Evolutionary conservation across 2,888 invertebrate genomes (phyloP).

Genomic region (Abrostola tripartita): DNA sequence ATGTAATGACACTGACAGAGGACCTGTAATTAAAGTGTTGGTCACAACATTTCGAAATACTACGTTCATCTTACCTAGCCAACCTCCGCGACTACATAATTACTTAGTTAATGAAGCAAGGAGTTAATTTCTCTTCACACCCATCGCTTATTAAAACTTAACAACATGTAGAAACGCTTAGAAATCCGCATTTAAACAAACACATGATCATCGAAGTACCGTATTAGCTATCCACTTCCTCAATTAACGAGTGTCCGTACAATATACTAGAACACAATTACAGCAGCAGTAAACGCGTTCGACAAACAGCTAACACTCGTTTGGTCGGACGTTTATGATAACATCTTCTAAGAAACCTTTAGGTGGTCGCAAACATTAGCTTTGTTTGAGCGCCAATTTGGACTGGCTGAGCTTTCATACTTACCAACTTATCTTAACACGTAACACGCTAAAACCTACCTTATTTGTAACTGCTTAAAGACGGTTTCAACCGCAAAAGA

Average conservation of each 20-base stretch:
- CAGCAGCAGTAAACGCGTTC: slow-evolving; percentile 62
- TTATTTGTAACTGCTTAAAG: slow-evolving; percentile 48
- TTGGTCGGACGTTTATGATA: slow-evolving; percentile 58
- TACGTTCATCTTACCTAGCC: slow-evolving; percentile 17
- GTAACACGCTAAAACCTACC: slow-evolving; percentile 52
- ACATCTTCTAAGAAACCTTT: slow-evolving; percentile 76
- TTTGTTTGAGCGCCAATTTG: slow-evolving; percentile 84
- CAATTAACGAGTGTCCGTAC: slow-evolving; percentile 66
- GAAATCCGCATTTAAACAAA: slow-evolving; percentile 57
- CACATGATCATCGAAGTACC: slow-evolving; percentile 55
- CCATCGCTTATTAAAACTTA: slow-evolving; percentile 51
- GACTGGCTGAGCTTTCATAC: slow-evolving; percentile 69
- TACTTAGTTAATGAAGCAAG: slow-evolving; percentile 40
- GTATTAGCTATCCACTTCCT: slow-evolving; percentile 68
- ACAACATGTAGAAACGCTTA: slow-evolving; percentile 44
- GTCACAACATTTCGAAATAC: background rate
- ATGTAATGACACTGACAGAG: too few relatives aligned
- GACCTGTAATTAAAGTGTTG: background rate
- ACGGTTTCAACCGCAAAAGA: slow-evolving; percentile 48
- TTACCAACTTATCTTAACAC: slow-evolving; percentile 55
- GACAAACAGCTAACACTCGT: slow-evolving; percentile 66
- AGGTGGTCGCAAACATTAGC: slow-evolving; percentile 85
- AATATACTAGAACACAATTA: slow-evolving; percentile 66
- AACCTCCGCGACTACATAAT: slow-evolving; percentile 33
- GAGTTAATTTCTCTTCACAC: slow-evolving; percentile 41